Conservation (phyloP, 2,797 vertebrate species). For the Nyctibius grandis region DNA sequence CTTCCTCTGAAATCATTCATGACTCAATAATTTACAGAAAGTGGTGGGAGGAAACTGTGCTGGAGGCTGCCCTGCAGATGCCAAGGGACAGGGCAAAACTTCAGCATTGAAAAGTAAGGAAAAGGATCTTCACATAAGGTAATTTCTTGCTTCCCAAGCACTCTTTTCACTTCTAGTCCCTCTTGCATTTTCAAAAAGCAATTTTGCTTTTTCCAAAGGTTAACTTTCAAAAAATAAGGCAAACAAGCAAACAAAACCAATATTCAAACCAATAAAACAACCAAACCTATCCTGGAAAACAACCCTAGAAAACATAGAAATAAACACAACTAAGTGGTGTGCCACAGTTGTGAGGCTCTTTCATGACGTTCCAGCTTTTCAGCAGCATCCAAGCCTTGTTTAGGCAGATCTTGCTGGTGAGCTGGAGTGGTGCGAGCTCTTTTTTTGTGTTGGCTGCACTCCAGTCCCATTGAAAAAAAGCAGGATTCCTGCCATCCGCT, state of each 20-base stretch:
- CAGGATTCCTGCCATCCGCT: neutral
- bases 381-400: neutral
- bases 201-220: neutral
- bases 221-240: neutral
- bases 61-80: neutral
- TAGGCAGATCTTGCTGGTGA: neutral
- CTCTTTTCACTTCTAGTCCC: neutral
- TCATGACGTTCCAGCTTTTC: neutral
- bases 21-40: neutral
- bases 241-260: neutral
- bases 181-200: neutral
- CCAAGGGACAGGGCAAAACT: neutral
- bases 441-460: neutral
- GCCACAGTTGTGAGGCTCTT: neutral
- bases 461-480: neutral
- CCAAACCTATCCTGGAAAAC: neutral
- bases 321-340: neutral
- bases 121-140: neutral
- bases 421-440: rapidly evolving
- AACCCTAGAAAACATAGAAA: neutral
- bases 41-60: neutral
- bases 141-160: neutral
- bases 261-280: neutral
- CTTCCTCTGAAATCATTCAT: neutral
- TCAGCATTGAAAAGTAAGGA: neutral